These are phyloP conservation scores for Chrysemys picta DNA, from an alignment of 2,113 vertebrate species.

Conservation along the genomic window DNA sequence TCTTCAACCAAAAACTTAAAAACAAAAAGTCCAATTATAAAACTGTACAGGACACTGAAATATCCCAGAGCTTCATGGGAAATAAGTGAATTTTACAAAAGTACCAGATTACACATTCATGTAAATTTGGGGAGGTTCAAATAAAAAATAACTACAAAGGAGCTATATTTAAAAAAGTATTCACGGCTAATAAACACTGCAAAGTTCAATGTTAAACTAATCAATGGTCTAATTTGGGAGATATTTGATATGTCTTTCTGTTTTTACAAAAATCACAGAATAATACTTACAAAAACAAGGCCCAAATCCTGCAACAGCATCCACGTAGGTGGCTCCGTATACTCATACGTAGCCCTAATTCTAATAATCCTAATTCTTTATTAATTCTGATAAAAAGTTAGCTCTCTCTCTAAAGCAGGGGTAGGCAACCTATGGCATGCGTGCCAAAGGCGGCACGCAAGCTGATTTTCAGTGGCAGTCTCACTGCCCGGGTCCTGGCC, in stretches of 20 bases:
- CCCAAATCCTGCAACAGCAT: neutral
- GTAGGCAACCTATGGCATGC: too few relatives aligned
- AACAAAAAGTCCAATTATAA: neutral
- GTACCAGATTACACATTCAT: neutral
- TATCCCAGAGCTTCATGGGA: neutral
- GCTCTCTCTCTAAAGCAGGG: too few relatives aligned
- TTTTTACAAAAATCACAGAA: neutral
- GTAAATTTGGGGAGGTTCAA: neutral
- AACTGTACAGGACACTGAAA: neutral
- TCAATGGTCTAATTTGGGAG: neutral
- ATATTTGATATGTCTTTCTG: neutral
- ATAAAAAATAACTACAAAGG: neutral
- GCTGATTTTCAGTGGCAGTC: too few relatives aligned
- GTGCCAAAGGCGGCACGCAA: too few relatives aligned
- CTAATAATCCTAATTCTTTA: too few relatives aligned
- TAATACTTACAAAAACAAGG: neutral
- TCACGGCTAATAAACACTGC: neutral
- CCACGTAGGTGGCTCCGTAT: too few relatives aligned
- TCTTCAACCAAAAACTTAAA: constrained; percentile 8
- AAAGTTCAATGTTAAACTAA: neutral
- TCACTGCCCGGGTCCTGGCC: too few relatives aligned
- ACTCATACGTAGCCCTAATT: too few relatives aligned
- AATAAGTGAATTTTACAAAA: neutral
- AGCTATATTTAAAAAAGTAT: neutral
- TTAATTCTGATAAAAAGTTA: too few relatives aligned